Conservation (phyloP, 2,797 vertebrate genomes). For the Sebastes variabilis region DNA sequence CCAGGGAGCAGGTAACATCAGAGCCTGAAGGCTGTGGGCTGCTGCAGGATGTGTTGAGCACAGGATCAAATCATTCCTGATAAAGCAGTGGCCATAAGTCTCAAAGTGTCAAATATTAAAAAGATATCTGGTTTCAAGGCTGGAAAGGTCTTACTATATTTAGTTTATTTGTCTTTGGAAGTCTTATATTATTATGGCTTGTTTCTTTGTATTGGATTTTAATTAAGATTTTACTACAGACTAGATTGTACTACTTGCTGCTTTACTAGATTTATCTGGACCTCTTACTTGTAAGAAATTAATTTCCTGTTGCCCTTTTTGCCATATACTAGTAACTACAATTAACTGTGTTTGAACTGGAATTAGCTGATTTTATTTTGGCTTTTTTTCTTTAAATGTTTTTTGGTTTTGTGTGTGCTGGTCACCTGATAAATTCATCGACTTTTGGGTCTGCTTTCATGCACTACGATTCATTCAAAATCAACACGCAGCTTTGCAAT, state of each 20-base stretch:
- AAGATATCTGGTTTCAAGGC: neutral
- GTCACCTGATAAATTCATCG: neutral
- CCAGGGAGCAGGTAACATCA: slow-evolving; percentile 89
- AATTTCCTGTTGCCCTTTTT: neutral
- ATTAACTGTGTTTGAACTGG: neutral
- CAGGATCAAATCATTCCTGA: neutral
- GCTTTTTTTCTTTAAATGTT: neutral
- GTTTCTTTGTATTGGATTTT: neutral
- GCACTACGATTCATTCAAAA: neutral
- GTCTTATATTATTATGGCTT: neutral
- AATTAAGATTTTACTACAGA: neutral
- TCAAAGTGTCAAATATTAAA: neutral
- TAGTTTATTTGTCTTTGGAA: neutral
- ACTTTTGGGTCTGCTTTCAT: neutral
- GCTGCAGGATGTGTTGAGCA: no score
- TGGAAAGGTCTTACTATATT: neutral
- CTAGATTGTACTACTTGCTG: neutral
- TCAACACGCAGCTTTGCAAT: neutral
- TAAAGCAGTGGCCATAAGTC: neutral
- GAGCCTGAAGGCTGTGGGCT: no score
- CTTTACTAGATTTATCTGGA: neutral
- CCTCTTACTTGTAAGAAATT: neutral
- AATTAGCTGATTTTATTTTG: neutral
- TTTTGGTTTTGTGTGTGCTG: neutral
- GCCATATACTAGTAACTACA: neutral